Evolutionary conservation across 2,113 vertebrate genomes (phyloP).

Genomic region (Salvelinus alpinus): DNA sequence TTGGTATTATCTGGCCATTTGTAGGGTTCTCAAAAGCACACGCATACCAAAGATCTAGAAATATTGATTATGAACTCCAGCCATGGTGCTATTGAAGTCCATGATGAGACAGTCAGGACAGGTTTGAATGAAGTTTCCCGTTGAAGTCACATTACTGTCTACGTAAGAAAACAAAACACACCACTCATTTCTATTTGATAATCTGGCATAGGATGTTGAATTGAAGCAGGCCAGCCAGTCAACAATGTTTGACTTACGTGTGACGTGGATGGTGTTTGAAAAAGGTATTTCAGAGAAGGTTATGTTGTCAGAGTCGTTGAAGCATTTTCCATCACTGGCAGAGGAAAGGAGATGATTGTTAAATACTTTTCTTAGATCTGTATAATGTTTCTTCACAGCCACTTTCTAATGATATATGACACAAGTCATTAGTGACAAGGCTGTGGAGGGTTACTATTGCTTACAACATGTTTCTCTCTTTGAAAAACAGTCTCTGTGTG

Average conservation of each 20-base stretch:
- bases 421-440: background rate
- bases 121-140: background rate
- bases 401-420: background rate
- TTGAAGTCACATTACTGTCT: background rate
- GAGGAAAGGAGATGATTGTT: too few species aligned
- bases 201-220: background rate
- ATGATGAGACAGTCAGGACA: background rate
- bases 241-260: background rate
- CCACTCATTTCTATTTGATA: background rate
- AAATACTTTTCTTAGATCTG: background rate
- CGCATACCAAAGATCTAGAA: background rate
- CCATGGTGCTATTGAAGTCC: background rate
- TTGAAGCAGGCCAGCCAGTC: background rate
- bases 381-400: too few species aligned
- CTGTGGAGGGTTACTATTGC: too few species aligned
- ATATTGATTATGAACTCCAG: background rate
- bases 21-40: background rate
- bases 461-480: background rate
- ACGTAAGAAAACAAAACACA: background rate
- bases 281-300: background rate
- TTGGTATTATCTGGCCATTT: too few species aligned
- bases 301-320: background rate
- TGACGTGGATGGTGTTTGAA: background rate
- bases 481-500: background rate
- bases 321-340: background rate